Evolutionary conservation across 2,888 invertebrate genomes (phyloP).

Genomic region (Rhogogaster chlorosoma): DNA sequence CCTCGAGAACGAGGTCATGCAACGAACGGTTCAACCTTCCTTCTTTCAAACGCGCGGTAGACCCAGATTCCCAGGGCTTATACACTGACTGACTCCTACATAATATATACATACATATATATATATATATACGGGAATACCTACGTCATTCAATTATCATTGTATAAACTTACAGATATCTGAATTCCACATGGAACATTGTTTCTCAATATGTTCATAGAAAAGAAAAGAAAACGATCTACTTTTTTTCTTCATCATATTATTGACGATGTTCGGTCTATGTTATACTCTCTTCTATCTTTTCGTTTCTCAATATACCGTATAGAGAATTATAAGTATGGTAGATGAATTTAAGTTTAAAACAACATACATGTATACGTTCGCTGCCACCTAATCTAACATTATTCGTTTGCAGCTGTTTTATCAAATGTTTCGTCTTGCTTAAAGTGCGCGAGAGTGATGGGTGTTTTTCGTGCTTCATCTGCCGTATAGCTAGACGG

Average conservation of each 20-base stretch:
- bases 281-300: neutral
- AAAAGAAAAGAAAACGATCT: neutral
- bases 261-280: neutral
- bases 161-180: neutral
- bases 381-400: neutral
- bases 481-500: neutral
- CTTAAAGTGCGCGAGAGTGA: neutral
- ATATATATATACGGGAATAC: neutral
- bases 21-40: slow-evolving; percentile 46
- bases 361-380: neutral
- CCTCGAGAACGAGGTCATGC: slow-evolving; percentile 32
- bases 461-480: neutral
- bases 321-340: neutral
- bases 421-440: neutral
- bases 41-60: neutral
- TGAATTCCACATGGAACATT: neutral
- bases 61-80: slow-evolving; percentile 29
- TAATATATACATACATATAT: neutral
- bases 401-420: neutral
- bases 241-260: neutral
- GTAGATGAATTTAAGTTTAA: neutral
- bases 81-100: neutral
- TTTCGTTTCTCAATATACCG: neutral
- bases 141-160: slow-evolving; percentile 8
- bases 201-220: neutral